Base-by-base conservation (phyloP, 2,113 vertebrate species). In the Festucalex cinctus region DNA sequence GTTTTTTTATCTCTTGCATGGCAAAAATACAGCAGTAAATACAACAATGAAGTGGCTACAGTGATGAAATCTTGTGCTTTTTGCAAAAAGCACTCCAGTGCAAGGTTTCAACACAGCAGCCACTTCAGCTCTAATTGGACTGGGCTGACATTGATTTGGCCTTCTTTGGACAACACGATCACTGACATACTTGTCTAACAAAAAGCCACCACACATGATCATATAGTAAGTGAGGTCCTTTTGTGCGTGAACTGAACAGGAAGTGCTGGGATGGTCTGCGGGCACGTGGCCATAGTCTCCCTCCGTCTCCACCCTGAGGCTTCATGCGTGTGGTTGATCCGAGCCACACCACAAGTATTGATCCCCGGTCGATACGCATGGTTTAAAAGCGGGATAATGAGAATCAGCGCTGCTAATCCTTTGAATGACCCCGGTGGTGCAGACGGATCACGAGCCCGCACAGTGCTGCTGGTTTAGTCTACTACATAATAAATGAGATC, bases 341-440 rank as follows among this genome's bases (percentile, higher is more conserved):
- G 20, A 75, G 69, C 70, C 76, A 67, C 60, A 63, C 12, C 24
- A 66, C 53, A 62, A n/a, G 24, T 72, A 89, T 88, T 76, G 86
- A 89, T 74, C 51, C 36, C 9, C 68, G 44, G 71, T 76, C 74
- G 63, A 41, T 60, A 39, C 19, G 17, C 58, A 1, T 9, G 35
- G 58, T 20, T 37, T n/a, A 60, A 60, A 60, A 37, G 36, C 35
- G n/a, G 51, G 22, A 51, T 22, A 20, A 51, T 54, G 9, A 6
- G 22, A 26, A 24, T 53, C 8, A 24, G 49, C n/a, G 22, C 49
- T 12, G 51, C 51, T 24, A 24, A 24, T 53, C 4, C 22, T 53
- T 53, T n/a, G 8, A 22, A 39, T n/a, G 37, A 61, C 36, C n/a
- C 20, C 35, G 20, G 13, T 13, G 36, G 37, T 16, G 37, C 59